Evolutionary conservation across 2,888 invertebrate genomes (phyloP).

Genomic region (Tenthredo mesomela): DNA sequence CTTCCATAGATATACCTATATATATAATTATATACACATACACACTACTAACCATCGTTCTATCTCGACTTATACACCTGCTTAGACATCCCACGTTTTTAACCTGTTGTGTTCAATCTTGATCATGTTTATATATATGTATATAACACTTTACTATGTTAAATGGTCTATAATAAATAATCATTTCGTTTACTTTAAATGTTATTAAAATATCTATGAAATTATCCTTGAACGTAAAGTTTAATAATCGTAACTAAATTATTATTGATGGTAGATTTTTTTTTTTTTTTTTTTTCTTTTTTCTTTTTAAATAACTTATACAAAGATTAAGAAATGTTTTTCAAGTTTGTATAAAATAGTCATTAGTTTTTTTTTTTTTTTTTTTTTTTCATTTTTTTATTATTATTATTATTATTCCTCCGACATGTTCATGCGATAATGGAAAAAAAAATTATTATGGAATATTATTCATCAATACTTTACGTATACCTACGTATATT

Average conservation of each 20-base stretch:
- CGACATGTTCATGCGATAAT: not conserved
- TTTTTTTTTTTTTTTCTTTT: too few relatives aligned
- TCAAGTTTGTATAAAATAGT: not conserved
- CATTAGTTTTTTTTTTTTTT: too few relatives aligned
- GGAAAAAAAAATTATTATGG: not conserved
- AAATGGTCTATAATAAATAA: not conserved
- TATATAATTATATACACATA: not conserved
- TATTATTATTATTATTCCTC: not conserved
- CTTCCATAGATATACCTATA: slow-evolving; percentile 8
- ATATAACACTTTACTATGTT: not conserved
- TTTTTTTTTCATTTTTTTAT: too few relatives aligned
- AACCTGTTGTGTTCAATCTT: slow-evolving; percentile 28
- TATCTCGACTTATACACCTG: slow-evolving; percentile 32
- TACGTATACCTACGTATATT: not conserved
- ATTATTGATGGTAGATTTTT: not conserved
- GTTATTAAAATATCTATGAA: not conserved
- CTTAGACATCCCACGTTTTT: slow-evolving; percentile 46
- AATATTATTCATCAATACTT: not conserved
- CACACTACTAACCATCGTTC: not conserved
- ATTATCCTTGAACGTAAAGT: not conserved
- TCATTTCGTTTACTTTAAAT: not conserved
- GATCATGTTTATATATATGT: not conserved
- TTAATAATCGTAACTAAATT: not conserved
- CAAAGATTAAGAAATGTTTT: not conserved
- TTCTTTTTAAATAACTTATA: not conserved